Evolutionary conservation across 2,113 vertebrate genomes (phyloP).

Genomic region (Podarcis cretensis): DNA sequence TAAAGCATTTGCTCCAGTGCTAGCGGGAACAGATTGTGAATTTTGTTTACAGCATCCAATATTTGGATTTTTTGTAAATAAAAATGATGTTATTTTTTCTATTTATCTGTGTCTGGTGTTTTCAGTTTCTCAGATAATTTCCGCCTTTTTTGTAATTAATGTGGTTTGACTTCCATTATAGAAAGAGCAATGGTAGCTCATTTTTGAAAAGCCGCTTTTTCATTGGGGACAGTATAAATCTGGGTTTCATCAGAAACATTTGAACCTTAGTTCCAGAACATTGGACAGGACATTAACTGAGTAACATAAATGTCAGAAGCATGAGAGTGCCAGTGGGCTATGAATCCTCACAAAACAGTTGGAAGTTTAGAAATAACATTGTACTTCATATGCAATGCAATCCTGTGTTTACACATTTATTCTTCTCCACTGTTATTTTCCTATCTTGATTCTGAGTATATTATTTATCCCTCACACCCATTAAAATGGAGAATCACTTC

Average conservation of each 20-base stretch:
- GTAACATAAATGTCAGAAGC: rapidly evolving
- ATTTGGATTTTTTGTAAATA: constrained; percentile 90
- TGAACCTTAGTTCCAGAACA: constrained; percentile 69
- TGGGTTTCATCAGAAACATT: constrained; percentile 45
- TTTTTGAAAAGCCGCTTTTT: constrained; percentile 66
- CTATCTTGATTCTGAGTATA: too few relatives aligned
- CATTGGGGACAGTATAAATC: constrained; percentile 47
- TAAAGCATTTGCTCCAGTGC: constrained; percentile 68
- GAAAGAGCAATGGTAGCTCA: constrained; percentile 50
- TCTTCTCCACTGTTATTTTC: too few relatives aligned
- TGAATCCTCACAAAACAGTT: background rate
- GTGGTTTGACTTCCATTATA: constrained; percentile 3
- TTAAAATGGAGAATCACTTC: too few relatives aligned
- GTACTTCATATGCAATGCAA: too few relatives aligned
- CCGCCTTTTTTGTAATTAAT: constrained; percentile 45
- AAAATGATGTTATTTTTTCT: constrained; percentile 91
- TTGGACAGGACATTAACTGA: constrained; percentile 4
- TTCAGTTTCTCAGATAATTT: constrained; percentile 66
- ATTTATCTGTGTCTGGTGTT: constrained; percentile 79
- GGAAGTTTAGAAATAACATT: too few relatives aligned
- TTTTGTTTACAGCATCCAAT: constrained; percentile 91
- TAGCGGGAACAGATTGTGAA: constrained; percentile 86
- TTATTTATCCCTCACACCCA: too few relatives aligned
- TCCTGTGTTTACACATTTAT: too few relatives aligned
- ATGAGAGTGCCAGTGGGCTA: background rate